These are phyloP conservation scores for Drosophila jambulina DNA, from an alignment of 1,140 invertebrate species.

Conservation along the genomic window DNA sequence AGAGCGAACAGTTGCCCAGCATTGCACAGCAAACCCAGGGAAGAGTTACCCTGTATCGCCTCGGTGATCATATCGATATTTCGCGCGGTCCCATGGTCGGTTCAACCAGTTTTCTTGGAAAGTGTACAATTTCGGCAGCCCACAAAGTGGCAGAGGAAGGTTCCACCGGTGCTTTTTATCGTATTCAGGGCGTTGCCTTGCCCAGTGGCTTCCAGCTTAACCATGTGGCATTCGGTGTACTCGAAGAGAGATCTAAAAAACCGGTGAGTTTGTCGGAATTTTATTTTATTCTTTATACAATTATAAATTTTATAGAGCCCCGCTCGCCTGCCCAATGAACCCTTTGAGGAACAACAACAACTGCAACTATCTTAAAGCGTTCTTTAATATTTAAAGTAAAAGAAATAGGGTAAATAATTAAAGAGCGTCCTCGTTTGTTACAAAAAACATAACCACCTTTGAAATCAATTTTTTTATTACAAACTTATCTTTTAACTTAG, in stretches of 20 bases:
- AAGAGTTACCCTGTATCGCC: constrained; percentile 92
- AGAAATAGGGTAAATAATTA: constrained; percentile 47
- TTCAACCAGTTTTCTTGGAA: constrained; percentile 90
- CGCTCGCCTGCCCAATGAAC: constrained; percentile 85
- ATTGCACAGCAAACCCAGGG: constrained; percentile 88
- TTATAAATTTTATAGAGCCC: constrained; percentile 83
- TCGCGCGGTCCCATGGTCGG: constrained; percentile 95
- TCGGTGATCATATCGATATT: constrained; percentile 95
- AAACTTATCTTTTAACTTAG: constrained; percentile 8
- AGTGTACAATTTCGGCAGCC: constrained; percentile 90
- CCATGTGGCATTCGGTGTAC: constrained; percentile 92
- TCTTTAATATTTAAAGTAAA: constrained; percentile 66
- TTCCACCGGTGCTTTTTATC: constrained; percentile 88
- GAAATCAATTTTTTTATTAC: background rate
- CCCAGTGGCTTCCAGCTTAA: constrained; percentile 92
- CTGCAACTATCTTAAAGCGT: constrained; percentile 74
- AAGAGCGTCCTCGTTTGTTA: constrained; percentile 49
- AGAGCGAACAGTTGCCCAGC: constrained; percentile 92
- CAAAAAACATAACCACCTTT: constrained; percentile 17
- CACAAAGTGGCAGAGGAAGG: constrained; percentile 88
- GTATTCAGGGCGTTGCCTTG: constrained; percentile 95
- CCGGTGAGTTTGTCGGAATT: constrained; percentile 86
- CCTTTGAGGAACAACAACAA: constrained; percentile 78
- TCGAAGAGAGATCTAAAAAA: constrained; percentile 91
- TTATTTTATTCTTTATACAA: background rate